phyloP scores from a whole-genome alignment of 2,888 invertebrate species.

The Drosophila pseudotakahashii region DNA sequence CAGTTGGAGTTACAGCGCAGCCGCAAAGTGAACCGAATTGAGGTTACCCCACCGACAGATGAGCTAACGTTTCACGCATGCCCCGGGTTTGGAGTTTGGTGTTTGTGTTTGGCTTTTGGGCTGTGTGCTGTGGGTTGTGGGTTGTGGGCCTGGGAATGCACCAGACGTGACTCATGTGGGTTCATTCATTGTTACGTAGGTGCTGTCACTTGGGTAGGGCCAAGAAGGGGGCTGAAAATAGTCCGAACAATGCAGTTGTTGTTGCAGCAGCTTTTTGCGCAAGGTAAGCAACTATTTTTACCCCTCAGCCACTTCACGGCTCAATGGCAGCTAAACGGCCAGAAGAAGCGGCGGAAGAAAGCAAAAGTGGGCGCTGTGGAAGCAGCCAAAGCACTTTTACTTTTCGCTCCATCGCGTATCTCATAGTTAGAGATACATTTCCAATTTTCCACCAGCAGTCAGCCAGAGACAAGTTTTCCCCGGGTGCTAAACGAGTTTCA shows the following conservation, averaged over 20 bases:
- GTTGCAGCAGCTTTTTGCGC: slow-evolving; percentile 47
- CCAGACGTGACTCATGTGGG: slow-evolving; percentile 44
- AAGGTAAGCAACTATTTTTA: slow-evolving; percentile 40
- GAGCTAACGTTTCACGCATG: slow-evolving; percentile 74
- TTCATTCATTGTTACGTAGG: slow-evolving; percentile 34
- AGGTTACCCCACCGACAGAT: slow-evolving; percentile 75
- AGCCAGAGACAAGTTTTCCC: slow-evolving; percentile 36
- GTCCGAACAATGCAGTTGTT: slow-evolving; percentile 43
- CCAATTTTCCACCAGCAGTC: slow-evolving; percentile 60
- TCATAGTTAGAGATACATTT: slow-evolving; percentile 46
- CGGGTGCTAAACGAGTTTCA: slow-evolving; percentile 30
- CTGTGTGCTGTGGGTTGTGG: no score
- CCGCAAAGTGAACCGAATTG: slow-evolving; percentile 75
- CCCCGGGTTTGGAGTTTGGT: slow-evolving; percentile 14
- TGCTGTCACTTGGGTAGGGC: not conserved
- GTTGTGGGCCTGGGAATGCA: slow-evolving; percentile 36
- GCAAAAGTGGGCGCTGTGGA: slow-evolving; percentile 63
- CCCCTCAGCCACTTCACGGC: slow-evolving; percentile 17
- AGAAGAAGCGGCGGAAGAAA: slow-evolving; percentile 60
- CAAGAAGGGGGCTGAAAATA: not conserved
- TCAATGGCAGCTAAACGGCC: slow-evolving; percentile 36
- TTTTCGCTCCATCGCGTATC: slow-evolving; percentile 59
- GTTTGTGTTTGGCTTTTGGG: slow-evolving; percentile 1
- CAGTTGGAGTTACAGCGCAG: slow-evolving; percentile 67
- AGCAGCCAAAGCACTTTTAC: slow-evolving; percentile 68